phyloP scores from a whole-genome alignment of 2,797 vertebrate genomes.

The Diceros bicornis region DNA sequence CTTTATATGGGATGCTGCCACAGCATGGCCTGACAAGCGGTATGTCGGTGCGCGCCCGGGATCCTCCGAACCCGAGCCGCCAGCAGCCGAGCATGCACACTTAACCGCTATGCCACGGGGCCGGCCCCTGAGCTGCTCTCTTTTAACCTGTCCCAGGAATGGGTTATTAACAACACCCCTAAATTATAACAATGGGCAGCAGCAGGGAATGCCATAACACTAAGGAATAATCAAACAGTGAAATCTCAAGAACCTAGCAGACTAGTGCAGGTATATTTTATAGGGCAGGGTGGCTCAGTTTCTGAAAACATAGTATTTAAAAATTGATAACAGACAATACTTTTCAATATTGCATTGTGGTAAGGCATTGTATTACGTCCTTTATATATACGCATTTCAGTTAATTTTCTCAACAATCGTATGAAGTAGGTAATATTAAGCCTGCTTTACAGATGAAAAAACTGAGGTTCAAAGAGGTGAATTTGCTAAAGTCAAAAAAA shows the following conservation, averaged over 20 bases:
- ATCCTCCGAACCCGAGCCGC: too few species aligned
- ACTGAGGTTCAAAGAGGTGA: neutral
- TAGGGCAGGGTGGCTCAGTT: neutral
- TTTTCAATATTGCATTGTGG: neutral
- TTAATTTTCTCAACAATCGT: slow-evolving; percentile 16
- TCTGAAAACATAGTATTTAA: neutral
- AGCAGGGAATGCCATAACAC: neutral
- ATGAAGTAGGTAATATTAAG: neutral
- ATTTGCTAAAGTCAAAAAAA: neutral
- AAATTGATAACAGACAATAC: neutral
- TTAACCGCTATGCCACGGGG: too few species aligned
- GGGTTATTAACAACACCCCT: neutral
- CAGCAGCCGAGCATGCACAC: too few species aligned
- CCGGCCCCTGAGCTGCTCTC: neutral
- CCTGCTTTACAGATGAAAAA: neutral
- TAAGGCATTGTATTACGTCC: neutral
- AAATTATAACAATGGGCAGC: neutral
- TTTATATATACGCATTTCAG: neutral
- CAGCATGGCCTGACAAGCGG: too few species aligned
- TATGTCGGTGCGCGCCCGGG: too few species aligned
- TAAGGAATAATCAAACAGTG: neutral
- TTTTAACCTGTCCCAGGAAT: neutral
- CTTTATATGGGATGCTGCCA: too few species aligned
- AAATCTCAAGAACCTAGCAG: neutral
- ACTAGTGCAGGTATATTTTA: neutral